phyloP scores from a whole-genome alignment of 2,797 vertebrate genomes.

The Rhinatrema bivittatum region DNA sequence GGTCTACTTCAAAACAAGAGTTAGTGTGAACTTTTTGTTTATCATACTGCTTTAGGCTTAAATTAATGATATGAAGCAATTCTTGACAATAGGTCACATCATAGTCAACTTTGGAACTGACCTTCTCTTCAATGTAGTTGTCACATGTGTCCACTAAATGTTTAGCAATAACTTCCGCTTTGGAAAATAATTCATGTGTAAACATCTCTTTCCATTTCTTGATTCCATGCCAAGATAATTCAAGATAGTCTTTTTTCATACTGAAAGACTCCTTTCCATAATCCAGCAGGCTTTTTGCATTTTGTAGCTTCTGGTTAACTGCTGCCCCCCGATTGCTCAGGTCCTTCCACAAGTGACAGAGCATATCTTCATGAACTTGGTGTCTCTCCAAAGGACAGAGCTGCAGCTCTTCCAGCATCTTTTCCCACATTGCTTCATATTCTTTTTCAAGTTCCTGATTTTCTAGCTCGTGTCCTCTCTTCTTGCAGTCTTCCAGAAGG shows the following conservation, averaged over 20 bases:
- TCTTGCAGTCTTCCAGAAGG: constrained; percentile 38
- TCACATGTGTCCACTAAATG: constrained; percentile 40
- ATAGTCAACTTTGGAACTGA: constrained; percentile 38
- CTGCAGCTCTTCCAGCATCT: constrained; percentile 41
- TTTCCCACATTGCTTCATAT: constrained; percentile 53
- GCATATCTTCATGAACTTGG: constrained; percentile 42
- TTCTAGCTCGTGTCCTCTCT: constrained; percentile 20
- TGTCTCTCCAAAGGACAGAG: constrained; percentile 37
- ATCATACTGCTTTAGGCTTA: constrained; percentile 17
- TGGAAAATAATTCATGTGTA: neutral
- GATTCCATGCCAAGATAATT: neutral
- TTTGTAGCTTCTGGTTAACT: constrained; percentile 40
- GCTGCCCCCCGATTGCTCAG: constrained; percentile 36
- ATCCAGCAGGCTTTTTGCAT: constrained; percentile 16
- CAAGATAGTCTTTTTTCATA: neutral
- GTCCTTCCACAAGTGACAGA: constrained; percentile 42
- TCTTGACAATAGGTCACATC: constrained; percentile 51
- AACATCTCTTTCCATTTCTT: accelerated
- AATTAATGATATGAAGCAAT: constrained; percentile 50
- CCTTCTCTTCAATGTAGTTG: constrained; percentile 43
- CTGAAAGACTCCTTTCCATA: neutral
- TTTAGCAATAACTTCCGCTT: neutral
- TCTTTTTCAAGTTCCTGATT: constrained; percentile 44
- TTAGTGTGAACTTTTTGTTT: constrained; percentile 25
- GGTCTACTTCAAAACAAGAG: constrained; percentile 51